Base-by-base conservation (phyloP, 1,140 invertebrate genomes). In the Drosophila grimshawi region DNA sequence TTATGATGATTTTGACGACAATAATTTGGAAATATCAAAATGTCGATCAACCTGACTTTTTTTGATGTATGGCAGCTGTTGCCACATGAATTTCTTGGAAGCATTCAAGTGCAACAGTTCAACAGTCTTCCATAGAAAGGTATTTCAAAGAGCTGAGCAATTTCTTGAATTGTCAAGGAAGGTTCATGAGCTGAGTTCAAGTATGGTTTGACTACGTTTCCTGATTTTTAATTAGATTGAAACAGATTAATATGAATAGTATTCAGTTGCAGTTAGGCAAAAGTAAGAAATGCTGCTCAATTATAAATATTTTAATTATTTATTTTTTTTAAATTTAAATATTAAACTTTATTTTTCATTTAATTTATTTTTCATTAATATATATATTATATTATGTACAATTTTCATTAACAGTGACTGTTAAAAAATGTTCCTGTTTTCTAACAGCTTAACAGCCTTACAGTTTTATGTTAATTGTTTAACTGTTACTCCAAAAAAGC, bases 81-180 rank as follows among this genome's bases (percentile, higher is more conserved):
- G 39, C 8, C 10, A 8, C n/a, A 27, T 6, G 2, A 49, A 32
- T 30, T 75, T 70, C 72, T 41, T 27, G 52, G 72, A 75, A 70
- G 2, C 41, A 10, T 27, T 72, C 62, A 72, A 70, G 60, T 64
- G 49, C 19, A 37, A 52, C n/a, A 53, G 51, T 69, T 19, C 19
- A 19, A 19, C 19, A 19, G 19, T 19, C 19, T 19, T 62, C 46
- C 45, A 41, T 7, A 6, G 46, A 76, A 69, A 52, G n/a, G 37
- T 52, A 39, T 11, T 8, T 10, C 39, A 10, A 41, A 41, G 39
- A 41, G 5, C 39, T 41, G 39, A 41, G 7, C 2, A 10, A 3
- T 41, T 41, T 41, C 1, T 33, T 33, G 33, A 33, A 33, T 33
- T 59, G 53, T 35, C 35, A 41, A n/a, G 39, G 45, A 49, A 27